These are phyloP conservation scores for Drosophila dives DNA, from an alignment of 2,888 invertebrate genomes.

Conservation along the genomic window DNA sequence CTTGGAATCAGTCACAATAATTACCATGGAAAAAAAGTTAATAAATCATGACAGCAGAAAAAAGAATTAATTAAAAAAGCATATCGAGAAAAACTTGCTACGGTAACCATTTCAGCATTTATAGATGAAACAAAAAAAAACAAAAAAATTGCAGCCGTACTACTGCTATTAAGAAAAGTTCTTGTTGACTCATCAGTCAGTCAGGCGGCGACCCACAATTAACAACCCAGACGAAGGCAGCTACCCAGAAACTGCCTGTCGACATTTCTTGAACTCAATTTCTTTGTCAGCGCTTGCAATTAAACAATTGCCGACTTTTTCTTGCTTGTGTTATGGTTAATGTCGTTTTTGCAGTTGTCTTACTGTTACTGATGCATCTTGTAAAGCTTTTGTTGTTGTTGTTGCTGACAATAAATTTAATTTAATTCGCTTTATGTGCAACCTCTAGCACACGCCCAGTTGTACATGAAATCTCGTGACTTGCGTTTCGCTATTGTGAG, in stretches of 20 bases:
- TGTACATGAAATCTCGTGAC: constrained; percentile 71
- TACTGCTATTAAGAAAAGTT: constrained; percentile 73
- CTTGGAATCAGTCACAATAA: constrained; percentile 76
- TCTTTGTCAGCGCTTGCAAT: constrained; percentile 74
- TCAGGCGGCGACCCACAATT: constrained; percentile 61
- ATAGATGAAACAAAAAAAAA: constrained; percentile 23
- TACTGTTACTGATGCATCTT: constrained; percentile 48
- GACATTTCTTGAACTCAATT: constrained; percentile 75
- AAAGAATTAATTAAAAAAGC: constrained; percentile 76
- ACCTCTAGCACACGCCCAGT: constrained; percentile 64
- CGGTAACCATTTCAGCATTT: constrained; percentile 60
- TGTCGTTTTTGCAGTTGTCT: constrained; percentile 34
- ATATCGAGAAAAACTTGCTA: constrained; percentile 62
- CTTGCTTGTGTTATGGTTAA: constrained; percentile 35
- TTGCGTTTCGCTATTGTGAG: constrained; percentile 73
- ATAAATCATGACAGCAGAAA: constrained; percentile 72
- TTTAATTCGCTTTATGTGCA: constrained; percentile 57
- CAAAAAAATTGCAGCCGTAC: constrained; percentile 50
- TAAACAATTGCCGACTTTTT: constrained; percentile 72
- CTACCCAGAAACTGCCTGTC: constrained; percentile 66
- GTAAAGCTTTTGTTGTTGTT: constrained; percentile 32
- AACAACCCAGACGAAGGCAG: constrained; percentile 42
- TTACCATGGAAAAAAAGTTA: constrained; percentile 58
- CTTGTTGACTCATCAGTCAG: constrained; percentile 76
- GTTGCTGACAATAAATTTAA: constrained; percentile 67